Base-by-base conservation (phyloP, 2,113 vertebrate genomes). In the Zosterops borbonicus region DNA sequence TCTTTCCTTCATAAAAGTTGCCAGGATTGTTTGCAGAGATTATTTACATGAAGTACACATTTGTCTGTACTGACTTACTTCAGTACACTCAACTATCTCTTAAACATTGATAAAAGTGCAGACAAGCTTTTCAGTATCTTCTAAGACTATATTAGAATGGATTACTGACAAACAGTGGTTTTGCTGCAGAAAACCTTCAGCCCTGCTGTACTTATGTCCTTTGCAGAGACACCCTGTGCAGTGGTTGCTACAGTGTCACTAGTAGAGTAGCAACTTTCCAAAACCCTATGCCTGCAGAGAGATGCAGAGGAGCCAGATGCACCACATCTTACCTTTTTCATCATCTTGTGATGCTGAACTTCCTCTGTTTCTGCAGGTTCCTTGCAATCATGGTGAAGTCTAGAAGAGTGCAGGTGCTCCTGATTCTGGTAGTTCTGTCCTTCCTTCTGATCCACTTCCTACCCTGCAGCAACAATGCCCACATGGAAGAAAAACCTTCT, bases 401-500 rank as follows among this genome's bases (percentile, higher is more conserved):
- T 53, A 94, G 62, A 70, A 87, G 29, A 60, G 5, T 92, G 52
- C 62, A 62, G 5, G 7, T 95, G 31, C 35, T 95, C 25, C 55
- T 95, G 68, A 59, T 97, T 42, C 56, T 98, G 69, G 77, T 96
- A 35, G 62, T 98, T 76, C 98, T 98, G 87, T 96, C 92, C 16
- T 73, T 97, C 24, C 93, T 97, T 13, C 83, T 99, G 73, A 90
- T 98, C 44, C 64, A 97, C 70, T 96, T 97, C 41, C 98, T 95
- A 97, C 97, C 98, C 29, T 55, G 95, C 49, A 95, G 94, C 44
- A 83, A 96, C 21, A 42, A 86, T 11, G 52, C 53, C 18, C 91
- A 19, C 7, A 22, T 4, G 20, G 76, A 23, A 4, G 52, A 28
- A 69, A 97, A 97, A 49, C 50, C 93, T 20, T 87, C 94, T 28